Evolutionary conservation across 23 tunicate species (phyloP).

Genomic region (Halocynthia aurantium): DNA sequence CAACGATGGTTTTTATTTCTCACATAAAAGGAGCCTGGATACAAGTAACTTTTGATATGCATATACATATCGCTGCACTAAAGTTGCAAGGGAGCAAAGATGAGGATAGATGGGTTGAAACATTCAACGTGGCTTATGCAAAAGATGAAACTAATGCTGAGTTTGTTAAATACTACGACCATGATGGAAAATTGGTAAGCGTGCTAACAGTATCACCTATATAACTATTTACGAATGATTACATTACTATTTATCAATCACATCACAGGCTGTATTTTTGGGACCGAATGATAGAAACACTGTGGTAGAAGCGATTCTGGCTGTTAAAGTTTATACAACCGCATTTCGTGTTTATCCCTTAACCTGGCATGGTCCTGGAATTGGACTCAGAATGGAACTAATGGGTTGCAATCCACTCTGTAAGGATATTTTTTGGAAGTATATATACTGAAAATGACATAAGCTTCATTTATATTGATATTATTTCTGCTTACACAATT

Average conservation of each 20-base stretch:
- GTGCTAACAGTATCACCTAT: background rate
- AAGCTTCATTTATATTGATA: no score
- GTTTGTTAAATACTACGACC: slow-evolving; percentile 56
- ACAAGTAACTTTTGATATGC: slow-evolving; percentile 53
- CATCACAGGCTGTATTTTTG: slow-evolving; percentile 26
- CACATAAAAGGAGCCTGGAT: slow-evolving; percentile 42
- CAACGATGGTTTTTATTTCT: background rate
- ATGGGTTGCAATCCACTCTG: slow-evolving; percentile 83
- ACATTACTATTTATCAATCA: background rate
- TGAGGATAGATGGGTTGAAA: slow-evolving; percentile 57
- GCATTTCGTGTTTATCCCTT: slow-evolving; percentile 73
- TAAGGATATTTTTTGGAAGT: slow-evolving; percentile 13
- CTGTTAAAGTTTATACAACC: slow-evolving; percentile 68
- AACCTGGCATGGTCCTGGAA: slow-evolving; percentile 51
- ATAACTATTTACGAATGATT: background rate
- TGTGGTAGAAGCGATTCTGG: slow-evolving; percentile 23
- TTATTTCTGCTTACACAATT: no score
- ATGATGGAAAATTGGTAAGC: slow-evolving; percentile 62
- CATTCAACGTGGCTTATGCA: slow-evolving; percentile 64
- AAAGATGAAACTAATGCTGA: slow-evolving; percentile 39
- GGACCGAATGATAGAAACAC: slow-evolving; percentile 60
- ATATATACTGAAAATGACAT: background rate
- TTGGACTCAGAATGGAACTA: slow-evolving; percentile 77
- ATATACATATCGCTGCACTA: slow-evolving; percentile 56
- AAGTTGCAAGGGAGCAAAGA: slow-evolving; percentile 70